Conservation (phyloP, 2,888 invertebrate species). For the Xestia sexstrigata region DNA sequence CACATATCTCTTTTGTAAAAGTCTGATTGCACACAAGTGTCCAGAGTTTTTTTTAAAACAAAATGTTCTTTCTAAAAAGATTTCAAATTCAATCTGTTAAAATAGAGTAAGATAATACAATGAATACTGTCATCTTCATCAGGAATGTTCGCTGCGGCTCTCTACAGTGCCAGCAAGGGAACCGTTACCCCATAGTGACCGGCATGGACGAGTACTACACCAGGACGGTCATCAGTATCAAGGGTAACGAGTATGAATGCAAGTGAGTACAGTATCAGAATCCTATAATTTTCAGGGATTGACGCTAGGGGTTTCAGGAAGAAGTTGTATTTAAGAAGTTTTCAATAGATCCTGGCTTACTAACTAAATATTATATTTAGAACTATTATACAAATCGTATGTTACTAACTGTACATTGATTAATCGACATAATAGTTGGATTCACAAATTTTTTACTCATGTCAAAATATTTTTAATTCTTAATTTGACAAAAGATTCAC, state of each 20-base stretch:
- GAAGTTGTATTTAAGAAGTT: not conserved
- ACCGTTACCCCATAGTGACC: constrained; percentile 94
- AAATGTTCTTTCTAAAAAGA: not conserved
- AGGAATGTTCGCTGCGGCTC: constrained; percentile 98
- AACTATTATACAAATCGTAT: not conserved
- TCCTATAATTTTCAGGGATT: not conserved
- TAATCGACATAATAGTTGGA: not conserved
- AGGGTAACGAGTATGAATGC: constrained; percentile 98
- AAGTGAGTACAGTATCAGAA: constrained; percentile 93
- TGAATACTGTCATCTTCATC: constrained; percentile 7
- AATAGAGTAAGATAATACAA: not conserved
- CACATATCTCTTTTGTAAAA: no score
- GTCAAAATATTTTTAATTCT: not conserved
- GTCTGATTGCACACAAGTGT: not conserved
- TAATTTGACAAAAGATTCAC: not conserved
- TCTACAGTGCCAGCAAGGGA: constrained; percentile 97
- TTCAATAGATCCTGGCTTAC: not conserved
- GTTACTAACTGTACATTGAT: not conserved
- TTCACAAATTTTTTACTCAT: not conserved
- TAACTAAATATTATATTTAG: not conserved
- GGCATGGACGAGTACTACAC: constrained; percentile 96
- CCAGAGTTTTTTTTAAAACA: not conserved
- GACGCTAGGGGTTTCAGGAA: not conserved
- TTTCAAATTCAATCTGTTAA: not conserved
- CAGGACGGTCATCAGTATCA: constrained; percentile 96